Base-by-base conservation (phyloP, 2,888 invertebrate species). In the Drosophila kokeensis region DNA sequence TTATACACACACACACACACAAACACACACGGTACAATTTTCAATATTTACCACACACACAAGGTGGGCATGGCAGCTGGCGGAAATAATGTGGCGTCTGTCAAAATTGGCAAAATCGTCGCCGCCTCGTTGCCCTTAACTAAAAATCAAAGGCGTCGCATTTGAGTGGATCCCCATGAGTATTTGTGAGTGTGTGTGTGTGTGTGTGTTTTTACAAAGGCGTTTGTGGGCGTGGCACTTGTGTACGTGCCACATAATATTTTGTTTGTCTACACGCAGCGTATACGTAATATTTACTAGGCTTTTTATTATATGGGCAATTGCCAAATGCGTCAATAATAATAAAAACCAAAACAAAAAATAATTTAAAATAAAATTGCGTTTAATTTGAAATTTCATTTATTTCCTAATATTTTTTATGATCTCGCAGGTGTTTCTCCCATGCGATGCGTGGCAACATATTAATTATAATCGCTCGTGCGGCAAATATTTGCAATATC, bases 41-140 rank as follows among this genome's bases (percentile, higher is more conserved):
- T 85, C 85, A 85, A 85, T 85, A 87, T 87, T 83, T 81, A 72
- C 69, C 73, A 54, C 69, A 71, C 70, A 68, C 49, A 64, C 49
- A 49, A 59, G 62, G 70, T 70, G 69, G 83, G 81, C 81, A 83
- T 87, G 88, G 79, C 84, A 83, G 85, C 58, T 85, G 88, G 62
- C 82, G 85, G 85, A 85, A 88, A 88, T 88, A 88, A 85, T 88
- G 82, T 76, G 84, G 85, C 79, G 78, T 76, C 87, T 88, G 88
- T 86, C 86, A 85, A 85, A 85, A 88, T 85, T 85, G 88, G 85
- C 88, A 85, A 82, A 85, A 86, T 86, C 88, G 85, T 69, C 80
- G 72, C 49, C 69, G 82, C 80, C 48, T 74, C 83, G 77, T 78
- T 81, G 73, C 68, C 76, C 76, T 82, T 86, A 85, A 85, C 88